Conservation (phyloP, 2,888 invertebrate genomes). For the Schrankia costaestrigalis region DNA sequence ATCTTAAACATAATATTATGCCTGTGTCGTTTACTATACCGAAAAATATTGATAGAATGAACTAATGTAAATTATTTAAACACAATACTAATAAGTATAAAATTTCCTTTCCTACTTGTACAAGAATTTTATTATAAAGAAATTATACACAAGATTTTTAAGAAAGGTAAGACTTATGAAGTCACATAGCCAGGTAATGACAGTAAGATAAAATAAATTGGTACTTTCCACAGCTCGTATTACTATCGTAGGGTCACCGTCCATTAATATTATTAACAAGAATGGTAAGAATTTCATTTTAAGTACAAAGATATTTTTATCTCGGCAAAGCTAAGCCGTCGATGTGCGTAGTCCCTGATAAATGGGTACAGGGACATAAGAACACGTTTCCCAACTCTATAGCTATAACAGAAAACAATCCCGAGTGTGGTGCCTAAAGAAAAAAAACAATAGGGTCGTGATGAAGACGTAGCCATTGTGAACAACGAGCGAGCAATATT, state of each 20-base stretch:
- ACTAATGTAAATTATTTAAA: no score
- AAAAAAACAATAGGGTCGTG: slow-evolving; percentile 77
- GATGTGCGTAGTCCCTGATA: slow-evolving; percentile 46
- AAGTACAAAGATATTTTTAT: slow-evolving; percentile 41
- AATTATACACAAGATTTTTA: no score
- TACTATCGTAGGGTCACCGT: slow-evolving; percentile 23
- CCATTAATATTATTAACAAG: slow-evolving; percentile 36
- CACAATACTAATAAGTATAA: no score
- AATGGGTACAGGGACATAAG: slow-evolving; percentile 56
- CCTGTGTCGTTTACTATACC: no score
- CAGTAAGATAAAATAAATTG: slow-evolving; percentile 19
- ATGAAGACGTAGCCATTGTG: slow-evolving; percentile 81
- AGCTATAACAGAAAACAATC: slow-evolving; percentile 73
- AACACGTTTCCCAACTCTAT: slow-evolving; percentile 70
- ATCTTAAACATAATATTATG: slow-evolving; percentile 31
- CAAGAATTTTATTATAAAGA: no score
- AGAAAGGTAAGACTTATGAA: neutral
- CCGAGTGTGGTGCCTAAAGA: slow-evolving; percentile 65
- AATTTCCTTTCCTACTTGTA: neutral
- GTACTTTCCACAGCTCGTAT: slow-evolving; percentile 15
- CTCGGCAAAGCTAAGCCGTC: slow-evolving; percentile 39
- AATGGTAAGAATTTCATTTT: slow-evolving; percentile 31
- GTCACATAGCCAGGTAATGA: slow-evolving; percentile 4
- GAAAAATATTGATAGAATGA: no score
- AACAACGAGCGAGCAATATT: slow-evolving; percentile 75